A percentile compares a stretch with the other conserved stretches of the same genome.
Conservation (phyloP, 2,113 vertebrate species). For the Macaca fascicularis region T2T-MFA8v1.1 NC_088378.1:152068501-152069000, state of each 20-base stretch:
- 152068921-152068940: not conserved
- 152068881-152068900: not conserved
- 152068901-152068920: not conserved
- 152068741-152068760: not conserved
- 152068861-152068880: not conserved
- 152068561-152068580: not conserved
- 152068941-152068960: not conserved
- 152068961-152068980: not conserved
- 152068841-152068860: not conserved
- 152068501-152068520: not conserved
- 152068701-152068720: not conserved
- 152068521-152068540: not conserved
- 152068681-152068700: not conserved
- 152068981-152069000: not conserved
- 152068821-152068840: constrained; percentile 15
- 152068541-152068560: not conserved
- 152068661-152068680: not conserved
- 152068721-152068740: not conserved
- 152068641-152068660: not conserved
- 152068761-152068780: not conserved
- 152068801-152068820: not conserved
- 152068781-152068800: not conserved
- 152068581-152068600: not conserved
- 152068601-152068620: not conserved
- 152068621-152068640: not conserved